Conservation (phyloP, 2,888 invertebrate species). For the Cheilosia urbana region DNA sequence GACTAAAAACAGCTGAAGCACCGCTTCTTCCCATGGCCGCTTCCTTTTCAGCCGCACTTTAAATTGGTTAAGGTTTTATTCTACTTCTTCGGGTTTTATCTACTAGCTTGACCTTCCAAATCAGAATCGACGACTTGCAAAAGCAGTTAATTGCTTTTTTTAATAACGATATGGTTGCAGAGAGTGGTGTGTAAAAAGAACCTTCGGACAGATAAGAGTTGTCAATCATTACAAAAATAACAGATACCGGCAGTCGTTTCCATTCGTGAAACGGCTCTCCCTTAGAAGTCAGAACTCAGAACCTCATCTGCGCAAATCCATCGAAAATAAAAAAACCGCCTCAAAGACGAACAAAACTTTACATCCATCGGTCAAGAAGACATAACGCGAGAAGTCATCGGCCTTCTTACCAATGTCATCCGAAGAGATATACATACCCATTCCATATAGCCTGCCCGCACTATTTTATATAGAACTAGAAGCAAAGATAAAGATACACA, state of each 20-base stretch:
- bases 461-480: conserved; percentile 37
- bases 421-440: conserved; percentile 60
- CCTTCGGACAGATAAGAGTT: not conserved
- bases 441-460: conserved; percentile 57
- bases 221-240: not conserved
- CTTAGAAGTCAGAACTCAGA: not conserved
- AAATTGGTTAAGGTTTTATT: too few relatives aligned
- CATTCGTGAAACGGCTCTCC: not conserved
- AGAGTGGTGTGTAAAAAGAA: not conserved
- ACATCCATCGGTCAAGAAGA: conserved; percentile 38
- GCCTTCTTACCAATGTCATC: conserved; percentile 73
- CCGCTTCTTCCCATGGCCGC: too few relatives aligned
- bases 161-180: too few relatives aligned
- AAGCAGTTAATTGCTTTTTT: too few relatives aligned
- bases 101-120: too few relatives aligned
- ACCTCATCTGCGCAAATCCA: conserved; percentile 22
- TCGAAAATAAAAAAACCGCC: conserved; percentile 33
- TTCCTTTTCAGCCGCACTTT: too few relatives aligned
- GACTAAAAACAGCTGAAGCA: too few relatives aligned
- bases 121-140: too few relatives aligned
- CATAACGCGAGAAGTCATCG: conserved; percentile 53
- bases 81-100: too few relatives aligned
- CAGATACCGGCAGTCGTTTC: not conserved
- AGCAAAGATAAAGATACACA: conserved; percentile 4
- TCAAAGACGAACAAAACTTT: not conserved